Conservation (phyloP, 2,113 vertebrate species). For the Ivindomyrus marchei region DNA sequence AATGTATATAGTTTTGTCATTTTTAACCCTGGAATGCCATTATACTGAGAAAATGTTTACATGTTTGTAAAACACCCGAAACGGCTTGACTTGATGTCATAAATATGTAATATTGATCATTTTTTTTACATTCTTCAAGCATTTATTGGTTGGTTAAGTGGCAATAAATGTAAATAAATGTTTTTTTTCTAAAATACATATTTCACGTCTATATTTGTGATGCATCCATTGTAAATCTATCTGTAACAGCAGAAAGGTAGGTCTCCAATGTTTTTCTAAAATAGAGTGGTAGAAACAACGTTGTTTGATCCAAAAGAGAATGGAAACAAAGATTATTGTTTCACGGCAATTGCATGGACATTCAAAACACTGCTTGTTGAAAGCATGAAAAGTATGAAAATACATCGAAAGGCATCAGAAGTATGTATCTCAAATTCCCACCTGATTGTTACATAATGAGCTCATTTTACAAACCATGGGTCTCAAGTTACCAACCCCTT, state of each 20-base stretch:
- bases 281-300: not conserved
- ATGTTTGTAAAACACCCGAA: not conserved
- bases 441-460: not conserved
- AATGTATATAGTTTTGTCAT: not conserved
- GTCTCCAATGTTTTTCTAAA: not conserved
- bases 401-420: not conserved
- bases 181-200: conserved; percentile 3
- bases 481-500: not conserved
- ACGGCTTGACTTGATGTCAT: not conserved
- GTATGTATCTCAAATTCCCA: not conserved
- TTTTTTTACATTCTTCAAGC: not conserved
- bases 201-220: not conserved
- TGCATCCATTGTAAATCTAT: not conserved
- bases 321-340: not conserved
- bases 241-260: not conserved
- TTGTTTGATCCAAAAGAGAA: not conserved
- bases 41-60: conserved; percentile 3
- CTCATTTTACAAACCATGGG: not conserved
- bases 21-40: not conserved
- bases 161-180: conserved; percentile 3
- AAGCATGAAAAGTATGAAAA: not conserved
- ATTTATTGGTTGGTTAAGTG: conserved; percentile 4
- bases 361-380: not conserved
- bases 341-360: not conserved
- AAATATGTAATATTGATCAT: not conserved